A percentile compares a stretch with the other conserved stretches of the same genome.
These are phyloP conservation scores for Andrena chrysosceles DNA, from an alignment of 2,888 invertebrate species.

Conservation along the genomic window DNA sequence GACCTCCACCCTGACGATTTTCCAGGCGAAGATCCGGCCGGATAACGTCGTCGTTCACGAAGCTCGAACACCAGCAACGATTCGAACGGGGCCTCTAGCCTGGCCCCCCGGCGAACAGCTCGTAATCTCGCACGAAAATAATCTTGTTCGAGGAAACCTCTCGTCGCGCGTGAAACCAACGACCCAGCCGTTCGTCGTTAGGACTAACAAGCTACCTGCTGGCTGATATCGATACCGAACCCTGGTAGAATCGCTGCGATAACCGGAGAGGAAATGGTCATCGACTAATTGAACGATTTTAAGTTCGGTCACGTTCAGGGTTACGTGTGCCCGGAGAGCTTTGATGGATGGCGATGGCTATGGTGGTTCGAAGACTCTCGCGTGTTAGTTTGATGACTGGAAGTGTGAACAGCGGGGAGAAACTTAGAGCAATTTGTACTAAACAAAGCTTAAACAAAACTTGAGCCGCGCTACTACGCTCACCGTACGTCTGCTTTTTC, in stretches of 20 bases:
- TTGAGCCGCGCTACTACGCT: background rate
- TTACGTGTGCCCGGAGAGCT: background rate
- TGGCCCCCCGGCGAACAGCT: background rate
- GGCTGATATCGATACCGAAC: slow-evolving; percentile 24
- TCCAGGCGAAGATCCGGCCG: slow-evolving; percentile 31
- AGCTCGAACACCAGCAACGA: background rate
- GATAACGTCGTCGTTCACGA: slow-evolving; percentile 26
- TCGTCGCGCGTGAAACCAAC: slow-evolving; percentile 26
- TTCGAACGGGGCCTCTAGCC: background rate
- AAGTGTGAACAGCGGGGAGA: background rate
- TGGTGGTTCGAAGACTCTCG: background rate
- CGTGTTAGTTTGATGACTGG: background rate
- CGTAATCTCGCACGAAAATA: slow-evolving; percentile 58
- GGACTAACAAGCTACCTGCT: slow-evolving; percentile 39
- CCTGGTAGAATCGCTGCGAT: background rate
- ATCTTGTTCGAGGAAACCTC: slow-evolving; percentile 44
- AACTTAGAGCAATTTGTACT: background rate
- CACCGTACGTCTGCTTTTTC: background rate
- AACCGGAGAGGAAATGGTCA: slow-evolving; percentile 19
- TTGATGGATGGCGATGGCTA: too few species aligned
- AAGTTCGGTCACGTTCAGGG: slow-evolving; percentile 52
- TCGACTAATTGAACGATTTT: slow-evolving; percentile 56
- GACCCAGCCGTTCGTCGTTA: slow-evolving; percentile 36
- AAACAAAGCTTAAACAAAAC: background rate
- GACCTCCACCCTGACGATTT: slow-evolving; percentile 28